Percentiles rank a stretch among this genome's conserved stretches.
These are phyloP conservation scores for Aethes cnicana DNA, from an alignment of 2,888 invertebrate species.

Conservation along the genomic window DNA sequence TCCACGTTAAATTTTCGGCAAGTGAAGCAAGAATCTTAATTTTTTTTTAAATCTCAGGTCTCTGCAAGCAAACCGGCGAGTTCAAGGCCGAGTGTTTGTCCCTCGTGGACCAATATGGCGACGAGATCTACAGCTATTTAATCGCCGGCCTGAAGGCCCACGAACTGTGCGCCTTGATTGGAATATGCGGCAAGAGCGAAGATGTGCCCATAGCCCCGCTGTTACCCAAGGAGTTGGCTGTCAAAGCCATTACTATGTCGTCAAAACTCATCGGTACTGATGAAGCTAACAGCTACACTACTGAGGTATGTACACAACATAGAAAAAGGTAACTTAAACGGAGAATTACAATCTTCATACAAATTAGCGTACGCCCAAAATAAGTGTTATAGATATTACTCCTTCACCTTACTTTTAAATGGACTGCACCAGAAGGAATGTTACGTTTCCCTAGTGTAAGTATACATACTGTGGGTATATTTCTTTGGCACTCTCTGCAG, in stretches of 20 bases:
- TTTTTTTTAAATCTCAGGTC: constrained; percentile 75
- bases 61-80: constrained; percentile 90
- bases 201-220: constrained; percentile 83
- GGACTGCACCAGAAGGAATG: no score
- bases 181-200: constrained; percentile 81
- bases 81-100: constrained; percentile 89
- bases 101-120: constrained; percentile 90
- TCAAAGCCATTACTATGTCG: constrained; percentile 47
- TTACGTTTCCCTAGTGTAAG: no score
- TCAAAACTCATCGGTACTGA: constrained; percentile 59
- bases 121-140: constrained; percentile 86
- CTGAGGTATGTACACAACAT: constrained; percentile 48
- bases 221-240: constrained; percentile 74
- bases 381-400: no score
- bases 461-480: no score
- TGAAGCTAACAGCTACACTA: constrained; percentile 58
- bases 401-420: no score
- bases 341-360: no score
- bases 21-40: no score
- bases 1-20: no score
- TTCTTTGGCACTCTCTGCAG: no score
- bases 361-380: no score
- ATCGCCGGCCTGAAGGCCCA: constrained; percentile 86
- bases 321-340: no score
- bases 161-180: constrained; percentile 86